Percentiles rank a stretch among this genome's conserved stretches.
phyloP scores from a whole-genome alignment of 2,113 vertebrate genomes.

The Ptyas mucosa region DNA sequence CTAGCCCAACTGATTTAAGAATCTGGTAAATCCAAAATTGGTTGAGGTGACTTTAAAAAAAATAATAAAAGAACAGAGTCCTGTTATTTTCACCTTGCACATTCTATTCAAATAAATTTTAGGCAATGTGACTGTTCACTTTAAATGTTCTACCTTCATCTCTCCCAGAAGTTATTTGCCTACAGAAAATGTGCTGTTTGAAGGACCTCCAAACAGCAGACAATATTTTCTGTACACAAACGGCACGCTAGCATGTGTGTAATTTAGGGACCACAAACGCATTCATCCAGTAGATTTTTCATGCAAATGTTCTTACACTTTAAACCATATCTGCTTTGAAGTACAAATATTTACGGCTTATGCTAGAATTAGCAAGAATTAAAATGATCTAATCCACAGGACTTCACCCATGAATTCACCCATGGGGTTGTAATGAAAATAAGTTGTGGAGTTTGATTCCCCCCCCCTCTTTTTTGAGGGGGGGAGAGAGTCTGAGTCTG shows the following conservation, averaged over 20 bases:
- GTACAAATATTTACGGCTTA: conserved; percentile 37
- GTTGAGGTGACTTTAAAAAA: too few relatives aligned
- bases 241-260: background rate
- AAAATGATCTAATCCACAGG: conserved; percentile 8
- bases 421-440: conserved; percentile 10
- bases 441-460: background rate
- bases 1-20: background rate
- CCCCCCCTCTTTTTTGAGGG: background rate
- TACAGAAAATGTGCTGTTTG: background rate
- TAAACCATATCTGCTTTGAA: background rate
- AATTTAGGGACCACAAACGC: background rate
- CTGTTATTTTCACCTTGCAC: background rate
- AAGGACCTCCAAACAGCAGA: background rate
- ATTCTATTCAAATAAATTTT: background rate
- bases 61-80: background rate
- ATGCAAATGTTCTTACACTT: background rate
- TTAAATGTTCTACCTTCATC: background rate
- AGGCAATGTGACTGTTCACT: background rate
- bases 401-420: background rate
- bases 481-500: background rate
- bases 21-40: background rate
- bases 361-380: background rate
- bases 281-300: background rate
- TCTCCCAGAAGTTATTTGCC: background rate
- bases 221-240: background rate